A percentile compares a stretch with the other conserved stretches of the same genome.
phyloP scores from a whole-genome alignment of 2,797 vertebrate genomes.

The Lutjanus argentimaculatus region DNA sequence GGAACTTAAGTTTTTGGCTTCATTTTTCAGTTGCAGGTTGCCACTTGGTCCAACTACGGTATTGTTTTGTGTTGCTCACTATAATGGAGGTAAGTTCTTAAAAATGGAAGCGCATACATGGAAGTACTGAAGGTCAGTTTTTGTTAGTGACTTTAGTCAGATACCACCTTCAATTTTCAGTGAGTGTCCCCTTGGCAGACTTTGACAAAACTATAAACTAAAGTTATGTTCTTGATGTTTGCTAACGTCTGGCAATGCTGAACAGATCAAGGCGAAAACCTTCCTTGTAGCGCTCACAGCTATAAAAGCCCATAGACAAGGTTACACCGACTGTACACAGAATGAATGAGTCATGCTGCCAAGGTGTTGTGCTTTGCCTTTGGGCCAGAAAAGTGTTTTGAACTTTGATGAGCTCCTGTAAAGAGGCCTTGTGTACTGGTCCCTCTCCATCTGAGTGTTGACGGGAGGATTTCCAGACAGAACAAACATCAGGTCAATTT shows the following conservation, averaged over 20 bases:
- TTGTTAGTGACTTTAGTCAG: background rate
- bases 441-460: slow-evolving; percentile 4
- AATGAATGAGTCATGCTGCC: slow-evolving; percentile 26
- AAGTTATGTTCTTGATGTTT: slow-evolving; percentile 25
- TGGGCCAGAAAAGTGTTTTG: slow-evolving; percentile 21
- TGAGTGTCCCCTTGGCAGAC: slow-evolving; percentile 47
- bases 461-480: slow-evolving; percentile 45
- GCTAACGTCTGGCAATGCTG: slow-evolving; percentile 7
- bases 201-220: slow-evolving; percentile 39
- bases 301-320: slow-evolving; percentile 36
- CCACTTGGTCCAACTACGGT: background rate
- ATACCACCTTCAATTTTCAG: slow-evolving; percentile 26
- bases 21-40: too few species aligned
- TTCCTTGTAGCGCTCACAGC: slow-evolving; percentile 4
- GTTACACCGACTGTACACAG: slow-evolving; percentile 10
- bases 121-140: slow-evolving; percentile 17
- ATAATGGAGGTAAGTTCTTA: background rate
- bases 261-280: slow-evolving; percentile 1
- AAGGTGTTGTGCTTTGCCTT: slow-evolving; percentile 7
- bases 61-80: background rate
- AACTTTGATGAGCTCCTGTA: slow-evolving; percentile 7
- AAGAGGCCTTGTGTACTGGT: background rate
- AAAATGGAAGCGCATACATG: background rate
- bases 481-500: slow-evolving; percentile 36
- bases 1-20: too few species aligned